Conservation (phyloP, 1,140 invertebrate genomes). For the Nylanderia fulva region DNA sequence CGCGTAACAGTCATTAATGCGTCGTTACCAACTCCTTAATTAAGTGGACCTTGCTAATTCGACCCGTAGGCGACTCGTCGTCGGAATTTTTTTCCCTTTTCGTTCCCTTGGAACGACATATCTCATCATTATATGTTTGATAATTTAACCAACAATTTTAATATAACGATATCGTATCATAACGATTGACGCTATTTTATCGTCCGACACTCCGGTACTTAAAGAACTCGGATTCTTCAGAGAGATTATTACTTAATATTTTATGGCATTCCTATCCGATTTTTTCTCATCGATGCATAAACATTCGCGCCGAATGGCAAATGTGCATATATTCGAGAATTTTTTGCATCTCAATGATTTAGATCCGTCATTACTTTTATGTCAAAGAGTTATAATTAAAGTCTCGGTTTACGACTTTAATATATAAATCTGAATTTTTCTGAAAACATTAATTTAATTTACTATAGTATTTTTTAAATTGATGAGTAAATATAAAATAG, state of each 20-base stretch:
- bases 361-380: constrained; percentile 13
- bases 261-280: constrained; percentile 43
- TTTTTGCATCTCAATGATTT: neutral
- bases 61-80: constrained; percentile 13
- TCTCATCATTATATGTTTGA: neutral
- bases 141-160: constrained; percentile 38
- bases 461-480: neutral
- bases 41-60: constrained; percentile 73
- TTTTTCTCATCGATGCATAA: neutral
- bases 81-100: constrained; percentile 38
- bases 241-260: constrained; percentile 52
- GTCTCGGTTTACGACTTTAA: neutral
- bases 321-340: constrained; percentile 1
- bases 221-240: constrained; percentile 32
- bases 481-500: neutral
- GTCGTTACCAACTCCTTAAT: constrained; percentile 73
- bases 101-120: neutral
- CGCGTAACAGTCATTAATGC: constrained; percentile 75
- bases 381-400: neutral
- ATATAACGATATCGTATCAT: constrained; percentile 29
- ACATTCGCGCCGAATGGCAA: neutral
- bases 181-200: constrained; percentile 40
- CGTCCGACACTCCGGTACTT: neutral
- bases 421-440: neutral
- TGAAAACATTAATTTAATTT: neutral